These are phyloP conservation scores for Tinamus guttatus DNA, from an alignment of 2,113 vertebrate species.

Conservation along the genomic window DNA sequence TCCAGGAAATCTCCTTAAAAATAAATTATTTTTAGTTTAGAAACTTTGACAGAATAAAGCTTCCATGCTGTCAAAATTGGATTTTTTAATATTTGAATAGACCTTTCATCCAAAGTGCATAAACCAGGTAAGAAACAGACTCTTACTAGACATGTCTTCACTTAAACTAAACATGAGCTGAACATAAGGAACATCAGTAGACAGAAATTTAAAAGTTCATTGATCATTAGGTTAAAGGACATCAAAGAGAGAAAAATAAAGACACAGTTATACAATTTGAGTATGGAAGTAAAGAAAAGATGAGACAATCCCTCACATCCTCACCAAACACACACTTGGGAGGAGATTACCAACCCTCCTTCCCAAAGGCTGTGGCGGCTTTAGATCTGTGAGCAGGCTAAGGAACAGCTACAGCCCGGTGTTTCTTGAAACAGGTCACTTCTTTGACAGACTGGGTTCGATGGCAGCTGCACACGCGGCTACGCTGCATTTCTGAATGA, in stretches of 20 bases:
- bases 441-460: not conserved
- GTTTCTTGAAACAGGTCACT: not conserved
- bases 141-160: not conserved
- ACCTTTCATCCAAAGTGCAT: slow-evolving; percentile 17
- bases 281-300: not conserved
- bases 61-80: slow-evolving; percentile 1
- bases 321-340: not conserved
- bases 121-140: not conserved
- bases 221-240: not conserved
- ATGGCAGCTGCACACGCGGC: not conserved
- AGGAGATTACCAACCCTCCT: not conserved
- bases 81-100: slow-evolving; percentile 1
- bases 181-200: not conserved
- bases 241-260: not conserved
- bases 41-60: not conserved
- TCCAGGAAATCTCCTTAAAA: not conserved
- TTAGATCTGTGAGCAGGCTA: fast-evolving
- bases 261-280: not conserved
- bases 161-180: not conserved
- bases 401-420: not conserved
- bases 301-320: not conserved
- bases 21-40: not conserved
- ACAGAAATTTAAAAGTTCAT: not conserved
- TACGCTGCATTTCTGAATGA: not conserved
- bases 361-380: not conserved